These are phyloP conservation scores for Lynx canadensis DNA, from an alignment of 2,113 vertebrate genomes.

Conservation along the genomic window DNA sequence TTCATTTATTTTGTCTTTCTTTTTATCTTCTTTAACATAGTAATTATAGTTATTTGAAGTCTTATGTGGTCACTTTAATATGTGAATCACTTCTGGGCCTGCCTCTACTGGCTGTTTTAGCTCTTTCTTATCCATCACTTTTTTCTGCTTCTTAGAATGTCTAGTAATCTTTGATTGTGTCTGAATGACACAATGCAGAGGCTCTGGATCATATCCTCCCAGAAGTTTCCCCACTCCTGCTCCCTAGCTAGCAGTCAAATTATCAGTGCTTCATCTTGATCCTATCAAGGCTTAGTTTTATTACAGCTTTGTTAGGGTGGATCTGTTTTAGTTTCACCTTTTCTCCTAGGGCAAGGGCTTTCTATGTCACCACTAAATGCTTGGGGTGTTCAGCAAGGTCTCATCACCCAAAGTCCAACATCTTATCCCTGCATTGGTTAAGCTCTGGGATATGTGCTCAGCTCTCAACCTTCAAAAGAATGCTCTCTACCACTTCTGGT, in stretches of 20 bases:
- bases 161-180: neutral
- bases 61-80: neutral
- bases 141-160: neutral
- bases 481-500: neutral
- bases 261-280: neutral
- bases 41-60: neutral
- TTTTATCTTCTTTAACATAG: neutral
- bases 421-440: neutral
- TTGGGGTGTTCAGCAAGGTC: neutral
- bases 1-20: neutral
- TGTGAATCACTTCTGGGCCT: neutral
- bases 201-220: neutral
- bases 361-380: neutral
- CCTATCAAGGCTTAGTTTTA: neutral
- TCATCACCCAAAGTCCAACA: neutral
- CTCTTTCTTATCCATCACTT: neutral
- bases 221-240: neutral
- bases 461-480: neutral
- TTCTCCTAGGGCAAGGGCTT: neutral
- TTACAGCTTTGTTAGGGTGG: neutral
- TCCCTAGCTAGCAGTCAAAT: neutral
- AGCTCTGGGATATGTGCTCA: neutral
- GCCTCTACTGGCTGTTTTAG: neutral
- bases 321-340: neutral
- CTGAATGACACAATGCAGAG: neutral